Evolutionary conservation across 1,140 invertebrate species (phyloP).

Genomic region (Phymorhynchus buccinoides): DNA sequence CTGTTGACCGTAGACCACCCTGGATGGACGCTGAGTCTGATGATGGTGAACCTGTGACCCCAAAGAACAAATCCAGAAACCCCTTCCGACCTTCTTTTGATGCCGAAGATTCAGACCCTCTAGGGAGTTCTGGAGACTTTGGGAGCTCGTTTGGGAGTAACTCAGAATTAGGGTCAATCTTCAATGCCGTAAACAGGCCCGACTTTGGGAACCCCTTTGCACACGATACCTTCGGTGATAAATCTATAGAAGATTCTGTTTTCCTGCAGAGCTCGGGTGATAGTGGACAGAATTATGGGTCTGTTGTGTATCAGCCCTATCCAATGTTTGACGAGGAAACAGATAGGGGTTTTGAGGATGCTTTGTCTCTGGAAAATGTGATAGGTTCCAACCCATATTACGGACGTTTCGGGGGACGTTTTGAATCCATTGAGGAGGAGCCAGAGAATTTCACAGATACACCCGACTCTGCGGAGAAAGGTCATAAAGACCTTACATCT

Average conservation of each 20-base stretch:
- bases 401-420: slow-evolving; percentile 46
- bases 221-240: not conserved
- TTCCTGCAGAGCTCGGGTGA: not conserved
- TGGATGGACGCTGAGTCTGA: slow-evolving; percentile 38
- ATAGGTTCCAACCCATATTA: slow-evolving; percentile 33
- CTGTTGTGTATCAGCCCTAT: not conserved
- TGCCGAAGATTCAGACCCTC: not conserved
- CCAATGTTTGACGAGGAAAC: slow-evolving; percentile 48
- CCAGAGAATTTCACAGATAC: slow-evolving; percentile 45
- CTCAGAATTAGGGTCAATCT: not conserved
- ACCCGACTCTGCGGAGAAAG: not conserved
- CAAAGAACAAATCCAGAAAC: not conserved
- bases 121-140: slow-evolving; percentile 14
- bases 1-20: slow-evolving; percentile 32
- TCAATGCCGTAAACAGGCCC: not conserved
- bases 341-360: slow-evolving; percentile 49
- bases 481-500: not conserved
- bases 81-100: not conserved
- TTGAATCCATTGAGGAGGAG: slow-evolving; percentile 56
- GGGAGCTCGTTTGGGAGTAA: slow-evolving; percentile 24
- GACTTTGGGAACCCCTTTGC: not conserved
- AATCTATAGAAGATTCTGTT: not conserved
- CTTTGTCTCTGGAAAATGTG: slow-evolving; percentile 42
- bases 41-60: not conserved
- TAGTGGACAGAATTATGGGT: not conserved